Percentiles rank a stretch among this genome's conserved stretches.
Evolutionary conservation across 2,888 invertebrate species (phyloP).

Genomic region (Chaitophorus viminalis): DNA sequence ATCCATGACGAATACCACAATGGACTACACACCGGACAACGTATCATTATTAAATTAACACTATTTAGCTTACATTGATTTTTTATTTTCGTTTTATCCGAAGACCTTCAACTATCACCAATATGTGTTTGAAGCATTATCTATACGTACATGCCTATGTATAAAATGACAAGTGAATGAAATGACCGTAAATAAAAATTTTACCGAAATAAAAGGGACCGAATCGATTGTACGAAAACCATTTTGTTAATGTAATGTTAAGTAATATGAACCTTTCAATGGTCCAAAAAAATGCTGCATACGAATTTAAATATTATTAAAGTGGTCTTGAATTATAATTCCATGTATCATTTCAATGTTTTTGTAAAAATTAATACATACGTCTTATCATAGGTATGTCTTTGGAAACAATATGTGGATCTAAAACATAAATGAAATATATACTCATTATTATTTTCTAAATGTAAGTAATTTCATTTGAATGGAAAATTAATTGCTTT

Average conservation of each 20-base stretch:
- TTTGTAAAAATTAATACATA: too few relatives aligned
- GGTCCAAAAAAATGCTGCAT: background rate
- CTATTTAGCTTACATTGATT: conserved; percentile 53
- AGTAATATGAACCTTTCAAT: background rate
- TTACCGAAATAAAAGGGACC: background rate
- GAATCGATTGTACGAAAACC: background rate
- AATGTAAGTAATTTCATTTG: too few relatives aligned
- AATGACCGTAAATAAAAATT: conserved; percentile 48
- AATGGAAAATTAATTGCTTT: too few relatives aligned
- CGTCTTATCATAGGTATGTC: too few relatives aligned
- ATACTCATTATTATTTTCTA: too few relatives aligned
- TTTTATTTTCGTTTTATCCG: conserved; percentile 43
- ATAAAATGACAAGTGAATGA: conserved; percentile 25
- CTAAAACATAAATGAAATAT: too few relatives aligned
- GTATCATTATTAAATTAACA: conserved; percentile 52
- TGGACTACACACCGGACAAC: conserved; percentile 23
- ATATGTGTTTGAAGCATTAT: background rate
- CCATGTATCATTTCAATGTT: too few relatives aligned
- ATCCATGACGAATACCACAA: conserved; percentile 50
- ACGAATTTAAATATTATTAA: too few relatives aligned
- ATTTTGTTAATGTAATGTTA: background rate
- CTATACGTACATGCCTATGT: background rate
- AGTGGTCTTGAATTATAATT: too few relatives aligned
- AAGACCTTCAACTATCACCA: conserved; percentile 58
- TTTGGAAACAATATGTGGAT: too few relatives aligned